Base-by-base conservation (phyloP, 2,797 vertebrate genomes). In the Somateria mollissima region DNA sequence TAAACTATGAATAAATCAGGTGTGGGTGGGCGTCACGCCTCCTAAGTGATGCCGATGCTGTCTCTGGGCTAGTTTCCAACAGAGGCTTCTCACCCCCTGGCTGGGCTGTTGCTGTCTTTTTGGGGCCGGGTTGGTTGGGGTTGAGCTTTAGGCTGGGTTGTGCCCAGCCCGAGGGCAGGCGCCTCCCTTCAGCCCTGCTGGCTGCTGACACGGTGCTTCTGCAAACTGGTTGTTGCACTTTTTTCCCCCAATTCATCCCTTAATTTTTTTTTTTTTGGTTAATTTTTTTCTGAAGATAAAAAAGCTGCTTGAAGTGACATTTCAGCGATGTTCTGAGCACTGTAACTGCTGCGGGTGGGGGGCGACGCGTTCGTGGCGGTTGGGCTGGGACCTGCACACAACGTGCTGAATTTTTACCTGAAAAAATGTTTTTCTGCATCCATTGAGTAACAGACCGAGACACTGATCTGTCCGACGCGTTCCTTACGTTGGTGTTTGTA, bases 401-500 rank as follows among this genome's bases (percentile, higher is more conserved):
- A 80, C 9, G 51, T 78, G 90, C 78, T 89, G 90, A 83, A 90
- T 80, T 96, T 95, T 87, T 88, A 90, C 34, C 80, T 60, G 28
- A 65, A 28, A 54, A 84, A 62, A 27, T 22, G 70, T 64, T 87
- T 80, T 79, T 70, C 1, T 0, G 78, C 8, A 1, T 83, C 51
- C 4, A 11, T 34, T 32, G 74, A 58, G 69, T 64, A 61, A 81
- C 67, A 73, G 85, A 90, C 75, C 70, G 74, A 58, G 81, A 25
- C 92, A 54, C 2, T 9, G 87, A 64, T 73, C 82, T n/a, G 76
- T 39, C 80, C 51, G 13, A n/a, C 19, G 28, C 28, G 21, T 84
- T 94, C 62, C 90, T 87, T 79, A 80, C 64, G 82, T 94, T 90
- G 67, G 78, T 95, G 89, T 97, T 95, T 97, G 94, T 97, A 97